Conservation (phyloP, 2,797 vertebrate species). For the Paratrypauchen microcephalus region DNA sequence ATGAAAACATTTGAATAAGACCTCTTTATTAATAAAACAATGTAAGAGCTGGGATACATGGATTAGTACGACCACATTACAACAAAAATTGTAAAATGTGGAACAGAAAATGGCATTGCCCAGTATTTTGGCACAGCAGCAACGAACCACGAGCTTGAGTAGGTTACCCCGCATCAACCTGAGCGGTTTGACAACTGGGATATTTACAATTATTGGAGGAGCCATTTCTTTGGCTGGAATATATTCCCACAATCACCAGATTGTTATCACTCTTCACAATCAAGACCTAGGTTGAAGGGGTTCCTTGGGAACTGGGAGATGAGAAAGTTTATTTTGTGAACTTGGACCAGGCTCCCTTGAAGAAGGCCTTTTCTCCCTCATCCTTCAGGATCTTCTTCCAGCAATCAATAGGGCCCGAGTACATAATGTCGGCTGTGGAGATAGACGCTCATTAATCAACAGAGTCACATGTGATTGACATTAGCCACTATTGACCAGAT, state of each 20-base stretch:
- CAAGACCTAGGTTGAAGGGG: constrained; percentile 75
- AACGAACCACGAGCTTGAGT: constrained; percentile 36
- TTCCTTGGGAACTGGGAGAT: constrained; percentile 45
- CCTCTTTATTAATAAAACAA: constrained; percentile 76
- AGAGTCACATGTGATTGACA: not conserved
- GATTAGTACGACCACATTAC: constrained; percentile 58
- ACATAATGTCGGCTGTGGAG: constrained; percentile 96
- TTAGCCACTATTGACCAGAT: constrained; percentile 14
- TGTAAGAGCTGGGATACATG: constrained; percentile 48
- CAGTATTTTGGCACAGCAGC: constrained; percentile 25
- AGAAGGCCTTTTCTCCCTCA: constrained; percentile 92
- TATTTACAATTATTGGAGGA: constrained; percentile 62
- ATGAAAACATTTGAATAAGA: constrained; percentile 35
- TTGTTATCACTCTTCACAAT: constrained; percentile 76
- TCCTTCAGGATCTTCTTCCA: constrained; percentile 97
- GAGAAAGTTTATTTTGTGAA: constrained; percentile 79
- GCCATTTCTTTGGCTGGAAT: constrained; percentile 38
- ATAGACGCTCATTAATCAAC: constrained; percentile 5
- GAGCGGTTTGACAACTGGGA: constrained; percentile 32
- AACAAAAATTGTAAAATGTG: constrained; percentile 38
- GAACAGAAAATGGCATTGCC: constrained; percentile 22
- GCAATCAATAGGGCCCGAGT: constrained; percentile 95
- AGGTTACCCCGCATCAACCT: constrained; percentile 29
- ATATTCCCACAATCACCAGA: constrained; percentile 70
- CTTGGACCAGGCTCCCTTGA: constrained; percentile 99